phyloP scores from a whole-genome alignment of 2,797 vertebrate species.

The Danio tinwini region DNA sequence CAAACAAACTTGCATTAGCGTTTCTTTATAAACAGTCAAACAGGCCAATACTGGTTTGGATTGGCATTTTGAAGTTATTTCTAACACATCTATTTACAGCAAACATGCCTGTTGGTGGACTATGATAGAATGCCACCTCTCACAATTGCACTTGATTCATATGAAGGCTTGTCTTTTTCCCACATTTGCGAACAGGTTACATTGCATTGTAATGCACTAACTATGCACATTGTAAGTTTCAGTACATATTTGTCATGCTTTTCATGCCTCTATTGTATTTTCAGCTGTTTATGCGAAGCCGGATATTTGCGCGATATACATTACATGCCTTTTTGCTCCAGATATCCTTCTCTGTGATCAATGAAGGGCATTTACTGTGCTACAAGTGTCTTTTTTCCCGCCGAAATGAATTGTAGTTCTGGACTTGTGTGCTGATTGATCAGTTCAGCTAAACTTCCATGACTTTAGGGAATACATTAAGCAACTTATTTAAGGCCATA shows the following conservation, averaged over 20 bases:
- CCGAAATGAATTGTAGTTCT: not conserved
- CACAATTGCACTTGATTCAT: not conserved
- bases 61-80: conserved; percentile 25
- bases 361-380: not conserved
- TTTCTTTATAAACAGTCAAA: conserved; percentile 32
- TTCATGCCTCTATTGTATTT: not conserved
- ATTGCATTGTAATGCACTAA: conserved; percentile 17
- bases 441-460: not conserved
- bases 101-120: conserved; percentile 14
- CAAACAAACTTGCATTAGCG: conserved; percentile 21
- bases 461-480: not conserved
- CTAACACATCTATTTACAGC: conserved; percentile 27
- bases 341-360: not conserved
- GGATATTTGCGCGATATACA: not conserved
- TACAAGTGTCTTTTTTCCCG: not conserved
- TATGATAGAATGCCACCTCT: conserved; percentile 13
- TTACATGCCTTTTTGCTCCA: not conserved
- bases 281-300: not conserved
- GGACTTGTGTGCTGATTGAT: not conserved
- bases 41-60: conserved; percentile 17
- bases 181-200: not conserved
- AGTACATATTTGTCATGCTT: conserved; percentile 13
- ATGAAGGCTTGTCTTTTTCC: not conserved
- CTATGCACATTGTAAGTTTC: not conserved
- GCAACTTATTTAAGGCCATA: not conserved